Percentiles rank a stretch among this genome's conserved stretches.
phyloP scores from a whole-genome alignment of 2,888 invertebrate species.

The Caenorhabditis doughertyi region DNA sequence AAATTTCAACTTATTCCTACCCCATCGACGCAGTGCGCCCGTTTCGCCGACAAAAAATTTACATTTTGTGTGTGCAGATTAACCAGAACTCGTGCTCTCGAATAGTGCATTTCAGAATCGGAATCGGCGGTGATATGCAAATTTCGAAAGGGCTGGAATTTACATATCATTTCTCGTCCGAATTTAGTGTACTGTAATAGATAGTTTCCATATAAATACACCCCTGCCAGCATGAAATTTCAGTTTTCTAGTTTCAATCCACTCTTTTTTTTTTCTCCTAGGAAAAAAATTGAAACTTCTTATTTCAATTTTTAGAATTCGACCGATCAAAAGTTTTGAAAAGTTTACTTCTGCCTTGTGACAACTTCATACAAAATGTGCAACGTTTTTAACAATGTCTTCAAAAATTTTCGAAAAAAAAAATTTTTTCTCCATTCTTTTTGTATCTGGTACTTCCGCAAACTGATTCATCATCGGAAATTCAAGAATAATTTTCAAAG shows the following conservation, averaged over 20 bases:
- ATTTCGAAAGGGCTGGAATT: constrained; percentile 16
- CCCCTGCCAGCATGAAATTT: neutral
- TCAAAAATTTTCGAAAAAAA: constrained; percentile 5
- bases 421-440: neutral
- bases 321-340: too few species aligned
- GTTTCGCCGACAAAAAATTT: constrained; percentile 6
- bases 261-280: neutral
- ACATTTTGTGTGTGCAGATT: constrained; percentile 45
- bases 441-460: too few species aligned
- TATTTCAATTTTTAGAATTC: neutral
- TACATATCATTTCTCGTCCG: constrained; percentile 22
- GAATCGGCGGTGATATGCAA: constrained; percentile 18
- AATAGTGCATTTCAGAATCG: constrained; percentile 45
- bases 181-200: constrained; percentile 44
- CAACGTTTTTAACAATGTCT: too few species aligned
- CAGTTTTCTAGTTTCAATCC: constrained; percentile 13
- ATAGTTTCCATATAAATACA: constrained; percentile 34
- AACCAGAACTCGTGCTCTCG: constrained; percentile 57
- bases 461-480: constrained; percentile 13
- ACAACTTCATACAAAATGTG: too few species aligned
- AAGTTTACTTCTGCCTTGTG: too few species aligned
- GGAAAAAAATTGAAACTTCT: neutral
- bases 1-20: neutral
- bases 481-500: neutral
- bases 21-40: constrained; percentile 38